phyloP scores from a whole-genome alignment of 2,113 vertebrate genomes.

The Crotalus viridis region DNA sequence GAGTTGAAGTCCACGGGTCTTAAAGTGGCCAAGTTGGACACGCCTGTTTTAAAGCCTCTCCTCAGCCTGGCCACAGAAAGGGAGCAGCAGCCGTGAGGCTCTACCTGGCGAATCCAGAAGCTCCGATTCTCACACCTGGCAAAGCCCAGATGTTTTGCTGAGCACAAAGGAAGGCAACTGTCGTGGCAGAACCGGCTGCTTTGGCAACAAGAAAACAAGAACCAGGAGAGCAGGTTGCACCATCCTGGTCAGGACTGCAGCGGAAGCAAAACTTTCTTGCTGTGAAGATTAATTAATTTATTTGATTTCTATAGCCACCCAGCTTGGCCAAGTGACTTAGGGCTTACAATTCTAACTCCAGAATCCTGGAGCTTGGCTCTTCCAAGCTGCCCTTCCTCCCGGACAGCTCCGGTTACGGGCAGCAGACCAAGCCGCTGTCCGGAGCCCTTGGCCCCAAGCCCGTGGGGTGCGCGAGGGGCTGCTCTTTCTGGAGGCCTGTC shows the following conservation, averaged over 20 bases:
- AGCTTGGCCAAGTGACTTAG: background rate
- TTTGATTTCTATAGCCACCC: background rate
- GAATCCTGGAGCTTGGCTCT: background rate
- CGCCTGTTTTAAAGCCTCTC: background rate
- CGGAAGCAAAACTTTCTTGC: background rate
- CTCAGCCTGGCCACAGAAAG: background rate
- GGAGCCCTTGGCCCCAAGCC: no score
- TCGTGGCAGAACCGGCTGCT: background rate
- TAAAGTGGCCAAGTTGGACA: no score
- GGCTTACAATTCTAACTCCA: no score
- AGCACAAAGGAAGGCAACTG: background rate
- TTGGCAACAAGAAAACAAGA: background rate
- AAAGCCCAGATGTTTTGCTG: background rate
- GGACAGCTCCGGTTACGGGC: background rate
- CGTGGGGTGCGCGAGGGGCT: no score
- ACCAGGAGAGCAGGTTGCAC: background rate
- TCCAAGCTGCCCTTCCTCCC: background rate
- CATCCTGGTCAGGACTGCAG: background rate
- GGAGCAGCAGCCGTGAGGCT: background rate
- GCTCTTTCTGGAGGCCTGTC: no score
- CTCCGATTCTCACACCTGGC: background rate
- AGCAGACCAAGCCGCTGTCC: background rate
- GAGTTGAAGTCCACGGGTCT: no score
- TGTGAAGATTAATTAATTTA: background rate
- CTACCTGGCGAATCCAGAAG: background rate